Evolutionary conservation across 2,797 vertebrate species (phyloP).

Genomic region (Tympanoctomys barrerae): DNA sequence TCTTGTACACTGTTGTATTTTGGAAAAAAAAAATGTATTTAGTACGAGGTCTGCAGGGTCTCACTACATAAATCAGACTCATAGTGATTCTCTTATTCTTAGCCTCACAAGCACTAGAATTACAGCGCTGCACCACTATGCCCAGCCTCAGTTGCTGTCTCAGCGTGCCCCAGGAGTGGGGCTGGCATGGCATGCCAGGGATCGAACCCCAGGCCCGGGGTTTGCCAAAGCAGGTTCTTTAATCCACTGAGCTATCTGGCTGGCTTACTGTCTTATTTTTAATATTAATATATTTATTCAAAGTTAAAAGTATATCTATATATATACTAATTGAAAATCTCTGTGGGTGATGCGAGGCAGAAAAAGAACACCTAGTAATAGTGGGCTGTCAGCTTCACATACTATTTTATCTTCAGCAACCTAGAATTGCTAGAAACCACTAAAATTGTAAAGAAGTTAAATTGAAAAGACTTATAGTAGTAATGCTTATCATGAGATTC

Average conservation of each 20-base stretch:
- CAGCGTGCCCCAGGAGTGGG: too few relatives aligned
- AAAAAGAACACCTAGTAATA: not conserved
- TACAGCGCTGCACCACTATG: too few relatives aligned
- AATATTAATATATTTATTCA: not conserved
- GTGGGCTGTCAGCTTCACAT: not conserved
- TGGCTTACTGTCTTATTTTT: not conserved
- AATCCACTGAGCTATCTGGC: too few relatives aligned
- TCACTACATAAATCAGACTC: too few relatives aligned
- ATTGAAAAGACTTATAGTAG: not conserved
- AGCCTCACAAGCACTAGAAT: too few relatives aligned
- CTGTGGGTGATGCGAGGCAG: not conserved
- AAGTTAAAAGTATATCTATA: not conserved
- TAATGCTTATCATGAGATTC: not conserved
- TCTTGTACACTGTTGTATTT: not conserved
- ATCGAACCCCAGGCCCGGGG: too few relatives aligned
- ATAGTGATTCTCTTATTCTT: too few relatives aligned
- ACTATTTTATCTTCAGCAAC: slow-evolving; percentile 9
- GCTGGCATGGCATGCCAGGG: too few relatives aligned
- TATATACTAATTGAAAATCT: not conserved
- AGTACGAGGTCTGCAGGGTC: too few relatives aligned
- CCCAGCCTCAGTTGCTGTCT: too few relatives aligned
- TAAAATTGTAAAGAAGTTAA: slow-evolving; percentile 45
- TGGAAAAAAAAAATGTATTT: not conserved
- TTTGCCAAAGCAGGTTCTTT: too few relatives aligned
- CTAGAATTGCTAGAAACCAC: slow-evolving; percentile 25